These are phyloP conservation scores for Malurus splendens DNA, from an alignment of 2,797 vertebrate genomes.

Conservation along the genomic window DNA sequence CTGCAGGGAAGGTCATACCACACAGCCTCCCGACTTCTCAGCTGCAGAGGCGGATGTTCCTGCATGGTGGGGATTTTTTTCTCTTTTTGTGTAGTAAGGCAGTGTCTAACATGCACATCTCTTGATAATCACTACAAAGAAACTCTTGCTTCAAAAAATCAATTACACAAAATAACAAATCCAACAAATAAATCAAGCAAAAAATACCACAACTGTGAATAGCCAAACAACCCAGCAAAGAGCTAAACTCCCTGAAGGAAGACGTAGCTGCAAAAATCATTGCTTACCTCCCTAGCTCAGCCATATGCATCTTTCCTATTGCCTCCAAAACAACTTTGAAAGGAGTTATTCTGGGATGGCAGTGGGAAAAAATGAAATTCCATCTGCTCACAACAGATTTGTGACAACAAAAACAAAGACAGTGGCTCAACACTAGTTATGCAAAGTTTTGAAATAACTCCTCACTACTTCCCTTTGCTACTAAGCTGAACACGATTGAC, in stretches of 20 bases:
- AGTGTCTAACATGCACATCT: neutral
- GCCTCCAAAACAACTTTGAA: neutral
- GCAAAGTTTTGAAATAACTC: neutral
- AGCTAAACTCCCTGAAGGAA: neutral
- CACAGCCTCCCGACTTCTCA: neutral
- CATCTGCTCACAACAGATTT: constrained; percentile 36
- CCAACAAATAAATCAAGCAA: neutral
- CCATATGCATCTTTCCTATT: neutral
- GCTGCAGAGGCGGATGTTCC: neutral
- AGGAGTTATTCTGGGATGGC: neutral
- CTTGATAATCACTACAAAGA: neutral
- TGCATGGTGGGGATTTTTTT: neutral
- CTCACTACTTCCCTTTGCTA: neutral
- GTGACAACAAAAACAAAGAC: neutral
- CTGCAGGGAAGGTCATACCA: neutral
- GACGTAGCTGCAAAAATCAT: neutral
- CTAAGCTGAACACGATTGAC: neutral
- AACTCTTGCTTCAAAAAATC: neutral
- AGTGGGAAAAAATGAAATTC: neutral
- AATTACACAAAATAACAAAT: neutral
- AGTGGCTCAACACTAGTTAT: neutral
- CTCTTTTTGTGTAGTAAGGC: neutral
- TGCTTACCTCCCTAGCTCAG: neutral
- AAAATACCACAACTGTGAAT: rapidly evolving
- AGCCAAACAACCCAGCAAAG: neutral